Conservation (phyloP, 2,113 vertebrate species). For the Lonchura striata region DNA sequence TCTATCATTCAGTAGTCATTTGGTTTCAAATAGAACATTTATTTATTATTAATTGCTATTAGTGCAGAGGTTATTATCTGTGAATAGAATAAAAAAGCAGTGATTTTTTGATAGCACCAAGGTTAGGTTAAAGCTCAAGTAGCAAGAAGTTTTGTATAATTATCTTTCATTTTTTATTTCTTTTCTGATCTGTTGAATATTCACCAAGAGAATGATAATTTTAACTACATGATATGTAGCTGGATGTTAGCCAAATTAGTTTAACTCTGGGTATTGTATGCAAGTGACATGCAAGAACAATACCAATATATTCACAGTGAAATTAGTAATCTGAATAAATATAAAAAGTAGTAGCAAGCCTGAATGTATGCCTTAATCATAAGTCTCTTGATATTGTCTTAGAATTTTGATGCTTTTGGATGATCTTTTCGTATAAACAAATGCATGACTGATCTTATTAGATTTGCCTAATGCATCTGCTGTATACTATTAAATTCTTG, state of each 20-base stretch:
- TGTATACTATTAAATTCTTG: conserved; percentile 20
- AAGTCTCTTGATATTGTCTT: conserved; percentile 22
- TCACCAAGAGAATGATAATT: conserved; percentile 65
- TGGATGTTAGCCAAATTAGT: conserved; percentile 66
- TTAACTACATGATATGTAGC: conserved; percentile 61
- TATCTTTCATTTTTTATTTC: conserved; percentile 57
- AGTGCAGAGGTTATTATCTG: background rate
- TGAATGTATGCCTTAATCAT: conserved; percentile 40
- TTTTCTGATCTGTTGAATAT: conserved; percentile 62
- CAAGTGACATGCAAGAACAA: conserved; percentile 62
- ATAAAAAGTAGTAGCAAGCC: conserved; percentile 14
- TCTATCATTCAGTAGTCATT: background rate
- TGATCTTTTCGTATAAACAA: conserved; percentile 42
- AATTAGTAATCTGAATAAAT: conserved; percentile 39
- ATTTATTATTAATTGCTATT: conserved; percentile 7
- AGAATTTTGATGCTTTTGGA: conserved; percentile 44
- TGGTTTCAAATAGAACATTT: background rate
- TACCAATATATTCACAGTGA: conserved; percentile 49
- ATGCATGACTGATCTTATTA: conserved; percentile 48
- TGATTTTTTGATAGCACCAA: conserved; percentile 6
- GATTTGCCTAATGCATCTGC: conserved; percentile 34
- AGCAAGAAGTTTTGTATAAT: conserved; percentile 33
- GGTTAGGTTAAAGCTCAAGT: conserved; percentile 50
- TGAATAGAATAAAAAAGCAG: background rate
- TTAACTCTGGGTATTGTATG: conserved; percentile 44